These are phyloP conservation scores for Perccottus glenii DNA, from an alignment of 2,113 vertebrate genomes.

Conservation along the genomic window DNA sequence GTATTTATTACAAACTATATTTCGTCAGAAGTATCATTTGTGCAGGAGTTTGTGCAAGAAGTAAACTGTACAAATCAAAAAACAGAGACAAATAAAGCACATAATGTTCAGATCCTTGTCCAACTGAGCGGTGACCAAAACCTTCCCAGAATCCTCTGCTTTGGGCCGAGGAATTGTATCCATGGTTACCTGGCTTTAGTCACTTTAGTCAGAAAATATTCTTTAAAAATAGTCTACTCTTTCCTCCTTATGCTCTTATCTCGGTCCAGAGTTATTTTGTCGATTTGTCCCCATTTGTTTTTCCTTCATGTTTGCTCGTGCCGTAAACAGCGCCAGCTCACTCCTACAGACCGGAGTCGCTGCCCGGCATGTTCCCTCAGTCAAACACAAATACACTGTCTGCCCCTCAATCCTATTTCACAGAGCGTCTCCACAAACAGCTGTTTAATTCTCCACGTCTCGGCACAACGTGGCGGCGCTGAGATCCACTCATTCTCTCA, in stretches of 20 bases:
- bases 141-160: slow-evolving; percentile 64
- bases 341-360: too few relatives aligned
- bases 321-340: too few relatives aligned
- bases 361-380: too few relatives aligned
- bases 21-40: too few relatives aligned
- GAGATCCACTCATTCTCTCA: too few relatives aligned
- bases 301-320: too few relatives aligned
- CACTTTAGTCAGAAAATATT: slow-evolving; percentile 14
- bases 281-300: too few relatives aligned
- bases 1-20: too few relatives aligned
- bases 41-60: too few relatives aligned
- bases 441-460: too few relatives aligned
- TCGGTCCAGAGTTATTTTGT: not conserved
- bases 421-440: slow-evolving; percentile 48
- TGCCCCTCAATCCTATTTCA: slow-evolving; percentile 63
- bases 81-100: slow-evolving; percentile 12
- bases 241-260: not conserved
- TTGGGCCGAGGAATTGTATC: slow-evolving; percentile 49
- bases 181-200: slow-evolving; percentile 36
- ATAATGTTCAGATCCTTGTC: slow-evolving; percentile 40
- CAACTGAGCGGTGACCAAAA: slow-evolving; percentile 51
- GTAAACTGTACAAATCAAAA: too few relatives aligned
- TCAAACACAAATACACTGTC: not conserved
- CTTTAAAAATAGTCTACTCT: not conserved
- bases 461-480: too few relatives aligned